phyloP scores from a whole-genome alignment of 2,113 vertebrate genomes.

The Psammodynastes pulverulentus region DNA sequence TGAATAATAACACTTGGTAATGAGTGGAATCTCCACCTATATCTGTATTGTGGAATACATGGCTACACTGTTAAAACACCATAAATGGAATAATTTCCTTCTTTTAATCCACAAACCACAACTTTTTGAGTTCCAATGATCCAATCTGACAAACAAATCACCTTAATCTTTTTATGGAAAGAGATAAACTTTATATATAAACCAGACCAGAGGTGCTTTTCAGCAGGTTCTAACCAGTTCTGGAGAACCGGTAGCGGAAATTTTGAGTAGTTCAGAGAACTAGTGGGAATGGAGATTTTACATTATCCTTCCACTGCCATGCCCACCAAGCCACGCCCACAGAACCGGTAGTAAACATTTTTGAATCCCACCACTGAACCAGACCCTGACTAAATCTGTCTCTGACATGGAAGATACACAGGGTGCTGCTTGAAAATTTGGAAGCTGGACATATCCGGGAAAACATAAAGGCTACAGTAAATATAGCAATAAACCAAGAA shows the following conservation, averaged over 20 bases:
- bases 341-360: no score
- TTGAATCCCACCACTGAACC: no score
- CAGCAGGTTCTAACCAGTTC: no score
- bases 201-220: no score
- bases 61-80: background rate
- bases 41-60: background rate
- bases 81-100: background rate
- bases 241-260: no score
- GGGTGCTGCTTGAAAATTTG: background rate
- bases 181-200: background rate
- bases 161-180: background rate
- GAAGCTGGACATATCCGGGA: background rate
- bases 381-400: background rate
- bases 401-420: background rate
- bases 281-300: no score
- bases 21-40: background rate
- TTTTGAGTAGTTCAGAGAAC: no score
- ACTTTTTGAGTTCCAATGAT: background rate
- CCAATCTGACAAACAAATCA: background rate
- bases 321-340: no score
- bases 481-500: background rate
- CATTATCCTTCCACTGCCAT: no score
- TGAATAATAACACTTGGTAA: background rate
- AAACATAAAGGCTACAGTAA: background rate
- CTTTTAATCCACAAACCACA: background rate